Evolutionary conservation across 2,113 vertebrate genomes (phyloP).

Genomic region (Microcebus tavaratra): DNA sequence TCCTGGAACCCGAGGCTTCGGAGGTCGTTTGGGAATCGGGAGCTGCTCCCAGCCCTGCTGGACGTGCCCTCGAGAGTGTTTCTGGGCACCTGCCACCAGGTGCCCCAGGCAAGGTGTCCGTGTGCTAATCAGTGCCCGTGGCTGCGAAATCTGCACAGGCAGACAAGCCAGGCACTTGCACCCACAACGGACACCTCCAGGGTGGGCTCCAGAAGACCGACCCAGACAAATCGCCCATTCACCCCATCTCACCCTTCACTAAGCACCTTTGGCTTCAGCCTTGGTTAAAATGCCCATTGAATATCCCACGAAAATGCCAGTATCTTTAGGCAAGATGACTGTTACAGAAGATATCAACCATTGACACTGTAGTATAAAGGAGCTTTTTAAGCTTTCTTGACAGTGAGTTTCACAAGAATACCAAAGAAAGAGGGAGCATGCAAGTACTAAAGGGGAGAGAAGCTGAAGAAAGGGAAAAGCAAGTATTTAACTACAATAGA

Average conservation of each 20-base stretch:
- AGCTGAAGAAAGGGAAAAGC: neutral
- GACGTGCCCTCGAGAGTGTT: rapidly evolving
- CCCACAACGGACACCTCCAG: neutral
- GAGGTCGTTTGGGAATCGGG: neutral
- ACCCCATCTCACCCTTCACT: neutral
- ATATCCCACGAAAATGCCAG: neutral
- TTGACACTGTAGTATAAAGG: neutral
- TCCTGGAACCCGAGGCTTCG: neutral
- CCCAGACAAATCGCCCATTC: neutral
- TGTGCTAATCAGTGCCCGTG: neutral
- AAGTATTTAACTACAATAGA: neutral
- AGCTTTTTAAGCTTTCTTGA: neutral
- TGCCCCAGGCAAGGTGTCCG: neutral
- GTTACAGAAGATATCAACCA: neutral
- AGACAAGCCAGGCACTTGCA: neutral
- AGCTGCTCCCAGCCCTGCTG: neutral
- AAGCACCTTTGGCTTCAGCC: neutral
- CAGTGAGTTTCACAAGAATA: neutral
- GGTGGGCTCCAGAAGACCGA: neutral
- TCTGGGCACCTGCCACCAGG: neutral
- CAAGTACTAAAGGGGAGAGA: neutral
- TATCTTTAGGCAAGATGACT: neutral
- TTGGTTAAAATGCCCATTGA: neutral
- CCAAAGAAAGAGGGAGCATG: neutral
- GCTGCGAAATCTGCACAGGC: neutral